Percentiles rank a stretch among this genome's conserved stretches.
These are phyloP conservation scores for Meandrina meandrites DNA, from an alignment of 92 coral and sea anemone genomes.

Conservation along the genomic window DNA sequence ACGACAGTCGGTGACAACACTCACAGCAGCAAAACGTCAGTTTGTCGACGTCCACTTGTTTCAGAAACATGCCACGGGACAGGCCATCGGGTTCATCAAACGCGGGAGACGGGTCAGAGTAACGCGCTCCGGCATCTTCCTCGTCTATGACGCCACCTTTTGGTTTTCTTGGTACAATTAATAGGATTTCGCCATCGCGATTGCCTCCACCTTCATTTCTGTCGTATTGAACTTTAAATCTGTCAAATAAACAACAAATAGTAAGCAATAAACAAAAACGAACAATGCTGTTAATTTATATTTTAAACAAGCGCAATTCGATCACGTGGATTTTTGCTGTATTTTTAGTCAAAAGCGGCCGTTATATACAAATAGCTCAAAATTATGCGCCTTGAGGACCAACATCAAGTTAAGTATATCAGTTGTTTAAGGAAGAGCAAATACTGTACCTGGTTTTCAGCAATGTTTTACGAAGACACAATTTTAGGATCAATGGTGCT, in stretches of 20 bases:
- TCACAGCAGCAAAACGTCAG: slow-evolving; percentile 63
- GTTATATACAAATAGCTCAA: too few species aligned
- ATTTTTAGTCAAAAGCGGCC: too few species aligned
- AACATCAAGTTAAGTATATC: too few species aligned
- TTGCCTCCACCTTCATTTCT: not conserved
- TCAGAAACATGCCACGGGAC: not conserved
- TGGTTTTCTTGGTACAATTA: slow-evolving; percentile 5
- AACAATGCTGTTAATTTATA: not conserved
- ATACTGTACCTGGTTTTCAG: too few species aligned
- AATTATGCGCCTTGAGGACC: too few species aligned
- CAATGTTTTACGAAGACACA: too few species aligned
- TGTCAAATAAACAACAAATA: slow-evolving; percentile 1
- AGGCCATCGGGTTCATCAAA: not conserved
- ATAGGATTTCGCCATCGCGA: not conserved
- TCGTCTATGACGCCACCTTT: not conserved
- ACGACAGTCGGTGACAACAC: slow-evolving; percentile 37
- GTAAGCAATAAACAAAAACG: not conserved
- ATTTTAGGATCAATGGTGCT: too few species aligned
- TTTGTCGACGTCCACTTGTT: slow-evolving; percentile 27
- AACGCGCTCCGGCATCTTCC: not conserved
- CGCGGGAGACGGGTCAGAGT: not conserved
- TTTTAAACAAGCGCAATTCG: too few species aligned
- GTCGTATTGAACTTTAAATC: slow-evolving; percentile 23
- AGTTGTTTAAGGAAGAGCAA: too few species aligned
- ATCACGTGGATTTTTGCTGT: too few species aligned